phyloP scores from a whole-genome alignment of 2,113 vertebrate species.

The Sitta europaea region DNA sequence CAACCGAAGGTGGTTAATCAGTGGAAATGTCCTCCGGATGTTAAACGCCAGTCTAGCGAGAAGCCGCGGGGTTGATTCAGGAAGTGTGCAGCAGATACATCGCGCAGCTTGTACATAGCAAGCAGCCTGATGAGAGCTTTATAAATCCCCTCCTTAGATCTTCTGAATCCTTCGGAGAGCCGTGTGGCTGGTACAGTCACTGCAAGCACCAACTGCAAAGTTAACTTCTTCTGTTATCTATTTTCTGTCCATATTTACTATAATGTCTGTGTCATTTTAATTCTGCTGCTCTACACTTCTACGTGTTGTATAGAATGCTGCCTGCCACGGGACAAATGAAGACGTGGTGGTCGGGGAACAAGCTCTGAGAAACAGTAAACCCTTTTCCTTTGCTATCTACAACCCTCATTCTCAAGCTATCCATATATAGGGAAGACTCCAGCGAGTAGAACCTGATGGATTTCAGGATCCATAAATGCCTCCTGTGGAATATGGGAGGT shows the following conservation, averaged over 20 bases:
- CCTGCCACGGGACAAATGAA: not conserved
- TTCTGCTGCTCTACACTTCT: not conserved
- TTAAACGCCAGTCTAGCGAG: not conserved
- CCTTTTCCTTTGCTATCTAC: not conserved
- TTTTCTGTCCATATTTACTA: not conserved
- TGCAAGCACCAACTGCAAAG: not conserved
- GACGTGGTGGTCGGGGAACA: not conserved
- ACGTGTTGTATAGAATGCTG: not conserved
- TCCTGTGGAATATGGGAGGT: not conserved
- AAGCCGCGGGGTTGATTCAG: accelerated
- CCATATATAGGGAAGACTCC: not conserved
- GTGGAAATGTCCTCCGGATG: accelerated
- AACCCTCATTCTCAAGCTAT: not conserved
- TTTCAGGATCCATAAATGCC: not conserved
- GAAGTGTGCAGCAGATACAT: accelerated
- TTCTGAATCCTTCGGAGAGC: not conserved
- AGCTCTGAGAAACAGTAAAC: not conserved
- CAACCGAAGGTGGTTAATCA: not conserved
- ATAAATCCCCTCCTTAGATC: too few relatives aligned
- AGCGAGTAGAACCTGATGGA: not conserved
- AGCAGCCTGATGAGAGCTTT: not conserved
- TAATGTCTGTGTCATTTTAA: not conserved
- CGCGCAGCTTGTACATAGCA: accelerated
- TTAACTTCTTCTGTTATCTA: not conserved
- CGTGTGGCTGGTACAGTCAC: not conserved